phyloP scores from a whole-genome alignment of 2,113 vertebrate genomes.

The Isurus oxyrinchus region DNA sequence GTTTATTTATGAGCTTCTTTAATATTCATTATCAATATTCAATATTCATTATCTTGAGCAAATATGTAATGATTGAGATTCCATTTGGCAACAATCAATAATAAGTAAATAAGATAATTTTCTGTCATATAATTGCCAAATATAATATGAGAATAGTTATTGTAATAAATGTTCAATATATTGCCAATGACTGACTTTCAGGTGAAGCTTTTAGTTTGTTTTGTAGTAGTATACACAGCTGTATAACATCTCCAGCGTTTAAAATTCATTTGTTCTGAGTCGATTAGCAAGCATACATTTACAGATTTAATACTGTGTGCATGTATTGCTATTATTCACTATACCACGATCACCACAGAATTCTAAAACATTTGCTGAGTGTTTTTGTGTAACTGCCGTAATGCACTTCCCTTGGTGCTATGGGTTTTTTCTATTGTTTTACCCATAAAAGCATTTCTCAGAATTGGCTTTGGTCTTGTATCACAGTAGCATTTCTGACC shows the following conservation, averaged over 20 bases:
- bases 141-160: no score
- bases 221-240: neutral
- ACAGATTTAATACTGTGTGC: neutral
- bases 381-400: neutral
- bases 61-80: neutral
- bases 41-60: neutral
- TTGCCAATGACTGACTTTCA: neutral
- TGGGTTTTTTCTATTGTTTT: neutral
- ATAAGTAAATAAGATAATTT: neutral
- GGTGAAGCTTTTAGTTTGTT: neutral
- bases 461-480: neutral
- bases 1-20: conserved; percentile 1
- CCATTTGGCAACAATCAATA: conserved; percentile 2
- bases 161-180: neutral
- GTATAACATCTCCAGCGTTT: neutral
- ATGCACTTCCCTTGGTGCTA: neutral
- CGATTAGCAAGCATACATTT: neutral
- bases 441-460: neutral
- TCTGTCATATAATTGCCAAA: neutral
- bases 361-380: neutral
- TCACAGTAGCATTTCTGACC: neutral
- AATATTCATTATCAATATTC: conserved; percentile 19
- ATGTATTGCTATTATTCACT: neutral
- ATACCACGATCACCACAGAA: neutral
- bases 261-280: neutral